These are phyloP conservation scores for Amorpha juglandis DNA, from an alignment of 2,888 invertebrate species.

Conservation along the genomic window DNA sequence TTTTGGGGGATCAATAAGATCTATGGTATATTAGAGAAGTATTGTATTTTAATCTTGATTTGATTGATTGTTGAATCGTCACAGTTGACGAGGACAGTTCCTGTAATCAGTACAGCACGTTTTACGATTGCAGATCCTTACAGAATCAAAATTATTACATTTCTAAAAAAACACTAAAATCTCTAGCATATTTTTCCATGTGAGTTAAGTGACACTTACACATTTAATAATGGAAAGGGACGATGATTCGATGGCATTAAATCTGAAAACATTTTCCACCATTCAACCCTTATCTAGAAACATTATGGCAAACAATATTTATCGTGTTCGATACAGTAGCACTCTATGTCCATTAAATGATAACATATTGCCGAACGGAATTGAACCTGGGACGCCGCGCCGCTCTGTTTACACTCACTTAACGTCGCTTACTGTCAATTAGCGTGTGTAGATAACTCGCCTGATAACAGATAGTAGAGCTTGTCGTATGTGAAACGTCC, in stretches of 20 bases:
- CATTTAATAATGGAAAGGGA: background rate
- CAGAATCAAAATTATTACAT: too few relatives aligned
- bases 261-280: conserved; percentile 17
- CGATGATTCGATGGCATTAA: background rate
- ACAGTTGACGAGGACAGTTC: too few relatives aligned
- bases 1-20: too few relatives aligned
- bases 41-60: too few relatives aligned
- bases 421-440: conserved; percentile 47
- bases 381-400: conserved; percentile 17
- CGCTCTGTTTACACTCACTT: conserved; percentile 37
- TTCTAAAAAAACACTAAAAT: too few relatives aligned
- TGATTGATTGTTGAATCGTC: too few relatives aligned
- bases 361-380: conserved; percentile 30
- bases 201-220: background rate
- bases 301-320: conserved; percentile 21
- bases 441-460: conserved; percentile 31
- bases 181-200: too few relatives aligned
- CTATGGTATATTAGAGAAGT: too few relatives aligned
- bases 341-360: conserved; percentile 34
- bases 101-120: too few relatives aligned
- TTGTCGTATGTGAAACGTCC: conserved; percentile 4
- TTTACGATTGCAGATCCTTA: too few relatives aligned
- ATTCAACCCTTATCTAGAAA: conserved; percentile 37
- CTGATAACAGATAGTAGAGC: conserved; percentile 29
- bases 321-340: conserved; percentile 33